These are phyloP conservation scores for Cryptosula pallasiana DNA, from an alignment of 2,888 invertebrate species.

Conservation along the genomic window DNA sequence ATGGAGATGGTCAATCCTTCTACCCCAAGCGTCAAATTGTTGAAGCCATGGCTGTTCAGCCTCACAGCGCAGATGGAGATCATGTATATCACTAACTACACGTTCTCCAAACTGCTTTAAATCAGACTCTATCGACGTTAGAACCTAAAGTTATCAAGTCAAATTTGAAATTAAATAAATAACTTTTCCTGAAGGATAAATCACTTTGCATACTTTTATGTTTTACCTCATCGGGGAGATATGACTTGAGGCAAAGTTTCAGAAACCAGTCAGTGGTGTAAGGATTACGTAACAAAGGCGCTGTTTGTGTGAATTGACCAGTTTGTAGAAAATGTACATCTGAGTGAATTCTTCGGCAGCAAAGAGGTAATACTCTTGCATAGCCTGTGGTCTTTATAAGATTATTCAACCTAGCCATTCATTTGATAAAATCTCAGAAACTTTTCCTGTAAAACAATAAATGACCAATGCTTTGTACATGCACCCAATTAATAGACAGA, in stretches of 20 bases:
- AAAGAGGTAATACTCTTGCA: no score
- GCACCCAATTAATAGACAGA: no score
- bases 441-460: no score
- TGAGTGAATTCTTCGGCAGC: background rate
- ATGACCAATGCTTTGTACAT: no score
- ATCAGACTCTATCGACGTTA: slow-evolving; percentile 45
- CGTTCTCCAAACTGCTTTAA: slow-evolving; percentile 56
- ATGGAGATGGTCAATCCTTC: slow-evolving; percentile 55
- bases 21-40: slow-evolving; percentile 58
- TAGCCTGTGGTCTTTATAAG: no score
- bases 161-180: background rate
- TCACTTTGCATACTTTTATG: background rate
- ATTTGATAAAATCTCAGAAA: no score
- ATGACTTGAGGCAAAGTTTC: slow-evolving; percentile 45
- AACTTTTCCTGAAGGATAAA: no score
- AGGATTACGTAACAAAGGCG: slow-evolving; percentile 52
- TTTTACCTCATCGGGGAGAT: slow-evolving; percentile 49
- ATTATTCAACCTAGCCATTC: no score
- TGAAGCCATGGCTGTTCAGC: slow-evolving; percentile 54
- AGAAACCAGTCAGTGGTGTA: slow-evolving; percentile 51
- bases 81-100: slow-evolving; percentile 55
- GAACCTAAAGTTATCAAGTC: background rate
- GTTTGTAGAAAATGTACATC: slow-evolving; percentile 33
- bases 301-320: slow-evolving; percentile 51
- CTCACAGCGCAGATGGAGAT: slow-evolving; percentile 55